Evolutionary conservation across 2,797 vertebrate genomes (phyloP), one percentile per base, ranked within the genome.

Genomic region (Hippoglossus hippoglossus): DNA sequence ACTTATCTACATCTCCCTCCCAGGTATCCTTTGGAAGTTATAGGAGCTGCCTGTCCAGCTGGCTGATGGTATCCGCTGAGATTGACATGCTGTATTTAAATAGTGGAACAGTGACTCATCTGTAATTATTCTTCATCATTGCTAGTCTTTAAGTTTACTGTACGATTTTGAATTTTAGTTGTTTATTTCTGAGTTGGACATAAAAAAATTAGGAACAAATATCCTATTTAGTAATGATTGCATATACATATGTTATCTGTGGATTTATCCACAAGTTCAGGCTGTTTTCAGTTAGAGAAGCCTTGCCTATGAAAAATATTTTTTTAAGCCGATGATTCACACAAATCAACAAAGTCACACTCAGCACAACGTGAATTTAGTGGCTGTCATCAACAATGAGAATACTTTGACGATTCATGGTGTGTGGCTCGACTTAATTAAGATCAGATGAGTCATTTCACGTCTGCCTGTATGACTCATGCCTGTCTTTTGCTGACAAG

Each of bases 1-100:
- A 57, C 56, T 81, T 12, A 31, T 31, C 28, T 31, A 16, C 46
- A 61, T 15, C 71, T 50, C 67, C 65, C 67, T 39, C 68, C 39
- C 13, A 63, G 18, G 19, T 49, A 3, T 41, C 36, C 36, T 39
- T 39, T 12, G 12, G 36, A 13, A 13, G 36, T 13, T 39, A 12
- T 68, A 41, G 25, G 44, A 71, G 61, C 36, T 70, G 51, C 58
- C 28, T 51, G 51, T 83, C 65, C 75, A 81, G 62, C 69, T 80
- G 82, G 70, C 62, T 28, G 13, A 52, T 69, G 60, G 63, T 58
- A 79, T 79, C 26, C 1, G 10, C 25, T 71, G 68, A 59, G 55
- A 78, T 34, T 78, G 83, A 61, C 64, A 34, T 1, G 0, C 26
- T 50, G 16, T 67, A 61, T 46, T 53, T 15, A 63, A 67, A 49